Conservation (phyloP, 1,140 invertebrate species). For the Drosophila hydei region DNA sequence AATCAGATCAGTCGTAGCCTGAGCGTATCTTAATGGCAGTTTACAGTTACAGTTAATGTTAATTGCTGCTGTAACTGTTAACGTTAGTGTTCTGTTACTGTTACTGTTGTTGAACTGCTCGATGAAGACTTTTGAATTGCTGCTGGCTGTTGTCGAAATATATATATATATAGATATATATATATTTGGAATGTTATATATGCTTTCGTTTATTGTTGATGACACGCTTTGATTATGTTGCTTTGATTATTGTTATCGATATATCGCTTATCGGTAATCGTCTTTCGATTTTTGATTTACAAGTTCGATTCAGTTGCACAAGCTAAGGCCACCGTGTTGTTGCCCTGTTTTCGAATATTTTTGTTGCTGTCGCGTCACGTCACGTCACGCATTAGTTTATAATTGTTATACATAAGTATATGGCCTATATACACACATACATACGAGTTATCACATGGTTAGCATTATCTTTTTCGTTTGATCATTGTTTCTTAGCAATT, state of each 20-base stretch:
- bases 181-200: too few relatives aligned
- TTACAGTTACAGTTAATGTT: not conserved
- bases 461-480: slow-evolving; percentile 56
- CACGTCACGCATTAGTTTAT: slow-evolving; percentile 54
- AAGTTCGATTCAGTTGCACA: slow-evolving; percentile 69
- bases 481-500: slow-evolving; percentile 26
- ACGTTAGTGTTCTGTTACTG: slow-evolving; percentile 1
- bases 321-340: slow-evolving; percentile 74
- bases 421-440: slow-evolving; percentile 64
- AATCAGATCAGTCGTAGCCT: slow-evolving; percentile 35
- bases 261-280: slow-evolving; percentile 17
- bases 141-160: slow-evolving; percentile 3
- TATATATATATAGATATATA: not conserved
- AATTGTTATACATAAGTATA: slow-evolving; percentile 65
- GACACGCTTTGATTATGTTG: slow-evolving; percentile 25
- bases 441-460: slow-evolving; percentile 77
- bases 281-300: slow-evolving; percentile 39
- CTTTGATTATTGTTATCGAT: slow-evolving; percentile 23
- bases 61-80: slow-evolving; percentile 13
- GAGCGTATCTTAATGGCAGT: not conserved
- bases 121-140: slow-evolving; percentile 4
- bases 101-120: slow-evolving; percentile 12
- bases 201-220: slow-evolving; percentile 24
- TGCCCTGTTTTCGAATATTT: slow-evolving; percentile 64
- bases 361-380: slow-evolving; percentile 14